phyloP scores from a whole-genome alignment of 2,888 invertebrate genomes.

The Thelaira solivaga region DNA sequence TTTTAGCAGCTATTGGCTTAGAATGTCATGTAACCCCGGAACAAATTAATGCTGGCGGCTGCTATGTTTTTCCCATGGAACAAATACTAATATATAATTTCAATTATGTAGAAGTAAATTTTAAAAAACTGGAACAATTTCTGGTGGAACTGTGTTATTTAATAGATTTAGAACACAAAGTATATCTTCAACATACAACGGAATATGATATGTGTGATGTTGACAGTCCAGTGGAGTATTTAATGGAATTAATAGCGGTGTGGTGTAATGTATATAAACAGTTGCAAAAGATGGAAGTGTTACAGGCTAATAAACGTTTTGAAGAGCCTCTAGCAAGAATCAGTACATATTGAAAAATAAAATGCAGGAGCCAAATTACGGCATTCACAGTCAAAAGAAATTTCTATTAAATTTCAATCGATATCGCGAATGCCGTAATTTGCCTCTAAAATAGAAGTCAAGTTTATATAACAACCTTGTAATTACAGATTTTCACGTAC shows the following conservation, averaged over 20 bases:
- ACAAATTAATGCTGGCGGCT: slow-evolving; percentile 25
- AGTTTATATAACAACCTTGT: background rate
- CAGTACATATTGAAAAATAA: slow-evolving; percentile 17
- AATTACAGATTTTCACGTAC: slow-evolving; percentile 49
- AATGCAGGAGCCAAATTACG: background rate
- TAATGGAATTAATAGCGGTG: slow-evolving; percentile 45
- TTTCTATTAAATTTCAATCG: no score
- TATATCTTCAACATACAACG: background rate
- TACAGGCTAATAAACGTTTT: slow-evolving; percentile 23
- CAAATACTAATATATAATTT: slow-evolving; percentile 55
- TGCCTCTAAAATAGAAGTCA: no score
- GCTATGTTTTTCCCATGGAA: slow-evolving; percentile 51
- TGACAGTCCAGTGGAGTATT: slow-evolving; percentile 39
- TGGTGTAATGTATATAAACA: slow-evolving; percentile 57
- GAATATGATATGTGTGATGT: background rate
- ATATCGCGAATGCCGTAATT: no score
- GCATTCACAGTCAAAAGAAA: no score
- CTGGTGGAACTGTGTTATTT: slow-evolving; percentile 27
- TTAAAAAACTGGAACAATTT: slow-evolving; percentile 47
- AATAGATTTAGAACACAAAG: slow-evolving; percentile 1
- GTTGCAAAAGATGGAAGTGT: slow-evolving; percentile 24
- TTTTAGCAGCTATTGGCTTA: slow-evolving; percentile 43
- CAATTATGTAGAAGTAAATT: slow-evolving; percentile 31
- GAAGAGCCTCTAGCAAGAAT: slow-evolving; percentile 60
- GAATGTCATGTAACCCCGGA: slow-evolving; percentile 32